Percentiles rank a stretch among this genome's conserved stretches.
Evolutionary conservation across 2,888 invertebrate genomes (phyloP).

Genomic region (Tenthredo amoena): DNA sequence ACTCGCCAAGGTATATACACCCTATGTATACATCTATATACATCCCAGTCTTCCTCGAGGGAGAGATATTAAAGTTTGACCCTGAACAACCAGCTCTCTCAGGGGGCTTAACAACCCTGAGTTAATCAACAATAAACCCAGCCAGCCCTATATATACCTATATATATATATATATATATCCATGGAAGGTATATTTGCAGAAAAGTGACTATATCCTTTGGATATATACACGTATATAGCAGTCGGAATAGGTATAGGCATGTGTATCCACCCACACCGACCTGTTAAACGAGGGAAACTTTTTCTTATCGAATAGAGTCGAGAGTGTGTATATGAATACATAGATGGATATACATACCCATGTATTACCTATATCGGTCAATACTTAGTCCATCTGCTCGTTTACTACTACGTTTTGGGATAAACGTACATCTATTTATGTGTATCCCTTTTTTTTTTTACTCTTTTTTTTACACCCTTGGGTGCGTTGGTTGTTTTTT

Average conservation of each 20-base stretch:
- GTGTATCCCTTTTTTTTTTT: not conserved
- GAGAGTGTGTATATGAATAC: not conserved
- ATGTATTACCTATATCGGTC: not conserved
- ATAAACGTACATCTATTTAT: not conserved
- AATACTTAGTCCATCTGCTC: not conserved
- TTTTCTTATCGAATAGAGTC: conserved; percentile 38
- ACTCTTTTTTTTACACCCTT: not conserved
- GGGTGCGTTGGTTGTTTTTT: not conserved
- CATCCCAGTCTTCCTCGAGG: conserved; percentile 23
- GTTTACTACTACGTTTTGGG: not conserved
- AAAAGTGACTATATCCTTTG: conserved; percentile 10
- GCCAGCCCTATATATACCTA: not conserved
- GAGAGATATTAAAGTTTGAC: conserved; percentile 50
- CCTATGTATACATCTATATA: not conserved
- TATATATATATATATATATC: not conserved
- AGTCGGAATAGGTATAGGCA: not conserved
- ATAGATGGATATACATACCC: not conserved
- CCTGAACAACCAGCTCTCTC: conserved; percentile 43
- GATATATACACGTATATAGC: not conserved
- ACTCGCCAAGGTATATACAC: not conserved
- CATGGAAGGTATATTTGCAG: not conserved
- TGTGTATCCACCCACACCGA: not conserved
- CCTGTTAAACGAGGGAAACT: conserved; percentile 32
- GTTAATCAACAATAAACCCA: conserved; percentile 50
- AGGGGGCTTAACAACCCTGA: conserved; percentile 48